Percentiles rank a stretch among this genome's conserved stretches.
These are phyloP conservation scores for Eunapius fragilis DNA, from an alignment of 37 sponge, comb jelly and placozoan genomes.

Conservation along the genomic window DNA sequence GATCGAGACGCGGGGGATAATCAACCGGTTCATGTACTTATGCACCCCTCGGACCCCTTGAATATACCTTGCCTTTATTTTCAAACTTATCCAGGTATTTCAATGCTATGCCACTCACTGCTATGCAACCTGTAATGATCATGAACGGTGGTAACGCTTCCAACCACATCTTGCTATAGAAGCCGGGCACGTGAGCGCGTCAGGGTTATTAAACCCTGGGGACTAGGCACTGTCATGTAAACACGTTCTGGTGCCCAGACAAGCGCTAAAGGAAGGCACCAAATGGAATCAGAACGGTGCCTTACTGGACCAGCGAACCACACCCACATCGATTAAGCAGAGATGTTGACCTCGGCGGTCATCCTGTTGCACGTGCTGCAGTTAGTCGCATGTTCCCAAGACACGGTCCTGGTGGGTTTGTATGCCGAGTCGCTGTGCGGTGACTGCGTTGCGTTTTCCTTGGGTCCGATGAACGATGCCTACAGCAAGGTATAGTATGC, in stretches of 20 bases:
- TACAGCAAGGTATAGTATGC: constrained; percentile 68
- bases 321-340: too few relatives aligned
- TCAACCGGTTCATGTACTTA: too few relatives aligned
- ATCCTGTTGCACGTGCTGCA: not conserved
- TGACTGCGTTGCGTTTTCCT: constrained; percentile 58
- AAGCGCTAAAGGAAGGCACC: too few relatives aligned
- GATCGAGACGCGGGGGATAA: not conserved
- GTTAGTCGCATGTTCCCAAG: not conserved
- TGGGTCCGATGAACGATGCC: constrained; percentile 62
- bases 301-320: too few relatives aligned
- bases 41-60: not conserved
- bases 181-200: not conserved
- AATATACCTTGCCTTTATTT: constrained; percentile 72
- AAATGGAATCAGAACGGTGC: too few relatives aligned
- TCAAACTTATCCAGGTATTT: constrained; percentile 54
- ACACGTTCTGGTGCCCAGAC: not conserved
- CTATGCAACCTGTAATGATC: constrained; percentile 68
- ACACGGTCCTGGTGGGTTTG: constrained; percentile 50
- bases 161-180: constrained; percentile 75
- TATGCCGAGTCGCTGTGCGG: constrained; percentile 88
- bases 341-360: not conserved
- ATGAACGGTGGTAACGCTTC: constrained; percentile 77
- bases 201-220: not conserved
- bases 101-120: constrained; percentile 49
- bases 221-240: not conserved